phyloP scores from a whole-genome alignment of 2,888 invertebrate genomes.

The Tachina lurida region DNA sequence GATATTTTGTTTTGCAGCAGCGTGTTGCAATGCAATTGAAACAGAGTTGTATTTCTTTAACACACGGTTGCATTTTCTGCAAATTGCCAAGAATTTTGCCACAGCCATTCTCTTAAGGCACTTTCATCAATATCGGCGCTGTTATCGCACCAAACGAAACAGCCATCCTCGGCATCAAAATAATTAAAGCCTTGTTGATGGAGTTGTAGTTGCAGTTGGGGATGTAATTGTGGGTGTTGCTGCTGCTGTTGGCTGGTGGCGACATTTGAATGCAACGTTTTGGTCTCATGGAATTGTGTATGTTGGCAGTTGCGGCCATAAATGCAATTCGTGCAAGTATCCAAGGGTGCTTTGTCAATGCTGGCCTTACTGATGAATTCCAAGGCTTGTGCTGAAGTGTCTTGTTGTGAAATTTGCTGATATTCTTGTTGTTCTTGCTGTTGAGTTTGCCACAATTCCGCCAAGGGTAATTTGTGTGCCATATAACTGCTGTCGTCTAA shows the following conservation, averaged over 20 bases:
- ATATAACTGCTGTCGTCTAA: slow-evolving; percentile 21
- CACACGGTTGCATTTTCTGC: slow-evolving; percentile 70
- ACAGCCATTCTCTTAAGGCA: slow-evolving; percentile 54
- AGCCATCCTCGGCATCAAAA: slow-evolving; percentile 68
- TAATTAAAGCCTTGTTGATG: slow-evolving; percentile 52
- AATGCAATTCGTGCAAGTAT: slow-evolving; percentile 76
- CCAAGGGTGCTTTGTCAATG: slow-evolving; percentile 77
- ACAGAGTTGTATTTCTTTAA: slow-evolving; percentile 50
- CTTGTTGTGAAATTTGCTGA: slow-evolving; percentile 28
- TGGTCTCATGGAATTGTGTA: slow-evolving; percentile 78
- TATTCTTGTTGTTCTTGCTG: slow-evolving; percentile 39
- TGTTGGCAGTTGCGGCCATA: slow-evolving; percentile 81
- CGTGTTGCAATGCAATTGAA: not conserved
- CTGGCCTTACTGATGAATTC: slow-evolving; percentile 79
- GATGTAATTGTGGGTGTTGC: slow-evolving; percentile 1
- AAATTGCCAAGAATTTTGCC: slow-evolving; percentile 67
- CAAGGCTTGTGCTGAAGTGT: slow-evolving; percentile 36
- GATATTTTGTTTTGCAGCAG: slow-evolving; percentile 41
- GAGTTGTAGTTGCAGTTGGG: slow-evolving; percentile 26
- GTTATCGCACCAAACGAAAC: slow-evolving; percentile 62
- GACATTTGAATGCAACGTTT: slow-evolving; percentile 41
- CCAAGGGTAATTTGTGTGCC: slow-evolving; percentile 49
- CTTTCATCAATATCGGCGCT: slow-evolving; percentile 51
- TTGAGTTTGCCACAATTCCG: slow-evolving; percentile 50
- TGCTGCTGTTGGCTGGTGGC: slow-evolving; percentile 48